Evolutionary conservation across 2,113 vertebrate species (phyloP).

Genomic region (Hydrochoerus hydrochaeris): DNA sequence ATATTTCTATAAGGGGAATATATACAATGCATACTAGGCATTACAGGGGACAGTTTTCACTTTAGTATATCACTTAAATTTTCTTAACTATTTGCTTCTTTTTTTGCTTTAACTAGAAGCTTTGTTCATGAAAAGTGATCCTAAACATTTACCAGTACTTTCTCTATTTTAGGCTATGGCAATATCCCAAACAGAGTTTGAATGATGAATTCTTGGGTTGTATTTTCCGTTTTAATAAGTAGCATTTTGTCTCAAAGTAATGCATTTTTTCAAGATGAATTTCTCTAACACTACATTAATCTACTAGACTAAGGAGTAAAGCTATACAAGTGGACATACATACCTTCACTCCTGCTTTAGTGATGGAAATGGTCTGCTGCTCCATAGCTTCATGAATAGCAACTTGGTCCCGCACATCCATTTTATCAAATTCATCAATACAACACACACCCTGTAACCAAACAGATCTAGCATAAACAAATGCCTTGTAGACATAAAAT

Average conservation of each 20-base stretch:
- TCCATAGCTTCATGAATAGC: constrained; percentile 99
- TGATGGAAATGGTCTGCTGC: constrained; percentile 99
- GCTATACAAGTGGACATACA: neutral
- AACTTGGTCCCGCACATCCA: constrained; percentile 97
- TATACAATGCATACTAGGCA: neutral
- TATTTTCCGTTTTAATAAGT: neutral
- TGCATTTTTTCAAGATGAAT: neutral
- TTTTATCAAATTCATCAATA: constrained; percentile 99
- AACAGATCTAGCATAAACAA: constrained; percentile 23
- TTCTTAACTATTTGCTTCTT: constrained; percentile 40
- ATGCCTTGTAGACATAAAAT: neutral
- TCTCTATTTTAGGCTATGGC: neutral
- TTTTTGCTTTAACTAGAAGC: neutral
- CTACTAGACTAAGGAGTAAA: neutral
- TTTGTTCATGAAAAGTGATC: constrained; percentile 1
- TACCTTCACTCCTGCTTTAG: constrained; percentile 99
- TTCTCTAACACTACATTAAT: neutral
- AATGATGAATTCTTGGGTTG: neutral
- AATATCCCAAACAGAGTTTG: neutral
- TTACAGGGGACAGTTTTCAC: neutral
- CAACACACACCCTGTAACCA: constrained; percentile 95
- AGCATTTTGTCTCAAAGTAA: neutral
- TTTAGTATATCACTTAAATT: neutral
- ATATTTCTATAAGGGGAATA: neutral
- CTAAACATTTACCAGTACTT: constrained; percentile 26